These are phyloP conservation scores for Prorops nasuta DNA, from an alignment of 1,140 invertebrate genomes.

Conservation along the genomic window DNA sequence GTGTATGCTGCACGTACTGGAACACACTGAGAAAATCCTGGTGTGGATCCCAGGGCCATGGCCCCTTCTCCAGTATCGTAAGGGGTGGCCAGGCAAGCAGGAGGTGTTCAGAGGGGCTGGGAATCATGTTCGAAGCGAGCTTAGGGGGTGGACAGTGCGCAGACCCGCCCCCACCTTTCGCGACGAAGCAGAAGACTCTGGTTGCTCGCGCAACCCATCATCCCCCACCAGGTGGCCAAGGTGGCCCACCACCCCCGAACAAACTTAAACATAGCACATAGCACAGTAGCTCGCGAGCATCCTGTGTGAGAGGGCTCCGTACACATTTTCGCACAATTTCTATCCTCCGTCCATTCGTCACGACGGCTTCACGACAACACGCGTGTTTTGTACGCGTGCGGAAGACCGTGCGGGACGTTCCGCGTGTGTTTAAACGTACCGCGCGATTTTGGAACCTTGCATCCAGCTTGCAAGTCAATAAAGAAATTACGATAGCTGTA, in stretches of 20 bases:
- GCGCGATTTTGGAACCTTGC: too few species aligned
- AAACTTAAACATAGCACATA: constrained; percentile 52
- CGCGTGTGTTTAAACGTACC: too few species aligned
- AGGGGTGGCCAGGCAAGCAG: constrained; percentile 23
- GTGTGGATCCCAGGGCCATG: constrained; percentile 39
- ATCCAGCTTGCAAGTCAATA: too few species aligned
- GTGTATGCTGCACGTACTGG: constrained; percentile 19
- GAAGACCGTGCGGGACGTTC: constrained; percentile 18
- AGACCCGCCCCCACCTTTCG: constrained; percentile 55
- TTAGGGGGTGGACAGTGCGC: constrained; percentile 54
- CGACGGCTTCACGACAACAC: too few species aligned
- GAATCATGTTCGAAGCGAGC: constrained; percentile 36
- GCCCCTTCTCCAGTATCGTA: constrained; percentile 20
- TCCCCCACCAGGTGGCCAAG: constrained; percentile 35
- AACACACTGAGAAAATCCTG: constrained; percentile 22
- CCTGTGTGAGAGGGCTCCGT: constrained; percentile 42
- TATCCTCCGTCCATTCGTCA: too few species aligned
- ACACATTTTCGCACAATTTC: constrained; percentile 22
- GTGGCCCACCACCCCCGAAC: constrained; percentile 42
- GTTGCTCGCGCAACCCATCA: constrained; percentile 43
- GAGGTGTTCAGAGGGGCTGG: constrained; percentile 38
- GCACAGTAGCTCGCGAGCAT: constrained; percentile 55
- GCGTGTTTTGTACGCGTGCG: constrained; percentile 26
- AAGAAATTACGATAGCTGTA: too few species aligned
- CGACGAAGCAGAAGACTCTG: constrained; percentile 39